Percentiles rank a stretch among this genome's conserved stretches.
Evolutionary conservation across 2,888 invertebrate species (phyloP).

Genomic region (Thymelicus acteon): DNA sequence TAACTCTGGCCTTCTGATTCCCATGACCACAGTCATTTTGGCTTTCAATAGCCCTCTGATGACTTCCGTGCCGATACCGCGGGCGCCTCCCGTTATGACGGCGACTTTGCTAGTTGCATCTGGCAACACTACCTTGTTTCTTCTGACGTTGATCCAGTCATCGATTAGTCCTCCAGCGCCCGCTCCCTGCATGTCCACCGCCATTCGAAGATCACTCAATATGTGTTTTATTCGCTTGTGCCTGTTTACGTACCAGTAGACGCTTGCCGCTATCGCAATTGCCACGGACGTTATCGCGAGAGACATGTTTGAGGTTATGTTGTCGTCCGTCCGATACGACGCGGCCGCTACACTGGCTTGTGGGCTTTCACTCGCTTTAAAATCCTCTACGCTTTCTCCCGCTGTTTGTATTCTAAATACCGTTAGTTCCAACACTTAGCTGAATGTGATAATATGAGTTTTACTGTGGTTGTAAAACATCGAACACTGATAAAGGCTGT

Average conservation of each 20-base stretch:
- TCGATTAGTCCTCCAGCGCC: slow-evolving; percentile 85
- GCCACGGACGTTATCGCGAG: slow-evolving; percentile 56
- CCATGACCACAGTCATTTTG: slow-evolving; percentile 90
- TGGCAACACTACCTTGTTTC: slow-evolving; percentile 86
- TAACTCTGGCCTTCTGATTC: slow-evolving; percentile 88
- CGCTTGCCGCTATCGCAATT: slow-evolving; percentile 59
- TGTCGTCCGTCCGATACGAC: slow-evolving; percentile 63
- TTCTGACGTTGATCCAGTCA: slow-evolving; percentile 82
- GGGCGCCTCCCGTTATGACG: slow-evolving; percentile 93
- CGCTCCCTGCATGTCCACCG: slow-evolving; percentile 84
- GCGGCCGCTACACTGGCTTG: slow-evolving; percentile 63
- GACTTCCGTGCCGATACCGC: slow-evolving; percentile 93
- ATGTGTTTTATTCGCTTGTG: slow-evolving; percentile 82
- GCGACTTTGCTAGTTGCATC: slow-evolving; percentile 88
- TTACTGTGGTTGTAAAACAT: slow-evolving; percentile 47
- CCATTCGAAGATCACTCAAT: slow-evolving; percentile 80
- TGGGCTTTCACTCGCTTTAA: slow-evolving; percentile 74
- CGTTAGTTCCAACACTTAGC: slow-evolving; percentile 64
- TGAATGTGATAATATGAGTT: slow-evolving; percentile 39
- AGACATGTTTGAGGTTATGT: slow-evolving; percentile 69
- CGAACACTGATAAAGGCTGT: slow-evolving; percentile 40
- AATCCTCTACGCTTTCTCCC: slow-evolving; percentile 79
- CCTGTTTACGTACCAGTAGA: slow-evolving; percentile 79
- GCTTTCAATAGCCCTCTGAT: slow-evolving; percentile 90
- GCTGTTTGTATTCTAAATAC: slow-evolving; percentile 68